Evolutionary conservation across 2,888 invertebrate species (phyloP), one percentile per base, ranked within the genome.

Genomic region (Polyommatus iphigenia): DNA sequence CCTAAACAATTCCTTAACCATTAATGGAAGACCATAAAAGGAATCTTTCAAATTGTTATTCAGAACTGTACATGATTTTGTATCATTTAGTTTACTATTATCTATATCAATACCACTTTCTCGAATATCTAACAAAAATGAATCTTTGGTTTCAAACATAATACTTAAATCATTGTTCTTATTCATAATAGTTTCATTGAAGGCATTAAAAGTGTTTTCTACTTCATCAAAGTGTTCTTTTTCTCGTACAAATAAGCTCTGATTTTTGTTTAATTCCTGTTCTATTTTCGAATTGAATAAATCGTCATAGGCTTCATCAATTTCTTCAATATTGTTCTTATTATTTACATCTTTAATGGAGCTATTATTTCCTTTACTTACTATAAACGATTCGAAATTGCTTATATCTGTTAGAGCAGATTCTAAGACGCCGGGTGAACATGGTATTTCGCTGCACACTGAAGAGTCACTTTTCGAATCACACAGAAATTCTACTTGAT

Each of bases 21-120:
- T 94, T 1, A 94, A 87, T 0, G 98, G 97, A 67, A 99, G 91
- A 0, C 97, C 98, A 94, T 97, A 98, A 89, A 98, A 99, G 79
- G 81, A 85, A 75, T 86, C 82, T 8, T 77, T 80, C 50, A 83
- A 80, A 80, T 78, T 81, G 46, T 78, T 72, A 62, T 77, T 77
- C 80, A 79, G 73, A 20, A 73, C n/a, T 24, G 83, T 84, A 15
- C 62, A 78, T 75, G 77, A 78, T 80, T 83, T 81, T 78, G 81
- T 82, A 78, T 79, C 71, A 77, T 81, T 82, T 36, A 78, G 78
- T 46, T 81, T 79, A 77, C 80, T 41, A 76, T 81, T 75, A 83
- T 86, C 85, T 41, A 79, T 76, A 8, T 85, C 76, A 76, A 89
- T 82, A 54, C 83, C 84, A 83, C 86, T 88, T 81, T 92, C 91